phyloP scores from a whole-genome alignment of 1,140 invertebrate species.

The Drosophila leontia region DNA sequence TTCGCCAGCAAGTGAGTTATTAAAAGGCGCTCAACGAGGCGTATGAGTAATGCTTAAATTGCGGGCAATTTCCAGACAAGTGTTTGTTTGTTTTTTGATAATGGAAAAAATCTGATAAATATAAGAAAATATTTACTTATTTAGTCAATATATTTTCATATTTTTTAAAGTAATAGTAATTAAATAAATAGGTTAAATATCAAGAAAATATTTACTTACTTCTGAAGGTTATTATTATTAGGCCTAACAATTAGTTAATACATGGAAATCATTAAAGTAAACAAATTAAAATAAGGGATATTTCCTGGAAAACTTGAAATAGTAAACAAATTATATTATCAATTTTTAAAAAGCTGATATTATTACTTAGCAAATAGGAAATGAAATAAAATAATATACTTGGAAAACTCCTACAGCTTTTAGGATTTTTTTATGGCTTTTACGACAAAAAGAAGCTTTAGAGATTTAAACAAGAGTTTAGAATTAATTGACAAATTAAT shows the following conservation, averaged over 20 bases:
- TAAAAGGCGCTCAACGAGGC: constrained; percentile 43
- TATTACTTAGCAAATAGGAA: too few species aligned
- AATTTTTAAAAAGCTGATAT: neutral
- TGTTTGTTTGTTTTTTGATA: neutral
- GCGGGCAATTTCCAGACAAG: neutral
- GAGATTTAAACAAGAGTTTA: neutral
- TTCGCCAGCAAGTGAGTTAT: constrained; percentile 50
- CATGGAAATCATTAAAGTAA: neutral
- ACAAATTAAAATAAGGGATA: neutral
- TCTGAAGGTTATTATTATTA: neutral
- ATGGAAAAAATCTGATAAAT: neutral
- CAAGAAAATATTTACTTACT: too few species aligned
- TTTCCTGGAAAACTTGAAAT: neutral
- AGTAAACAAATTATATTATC: too few species aligned
- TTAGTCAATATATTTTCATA: neutral
- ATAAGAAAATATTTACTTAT: neutral
- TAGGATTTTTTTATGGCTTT: too few species aligned
- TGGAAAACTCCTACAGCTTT: accelerated
- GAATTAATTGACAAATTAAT: neutral
- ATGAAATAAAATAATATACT: neutral
- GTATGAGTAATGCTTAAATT: constrained; percentile 39
- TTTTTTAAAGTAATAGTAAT: neutral
- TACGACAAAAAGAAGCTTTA: too few species aligned
- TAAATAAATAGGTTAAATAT: neutral
- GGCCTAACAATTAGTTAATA: neutral